phyloP scores from a whole-genome alignment of 2,113 vertebrate genomes.

The Rhinoderma darwinii region DNA sequence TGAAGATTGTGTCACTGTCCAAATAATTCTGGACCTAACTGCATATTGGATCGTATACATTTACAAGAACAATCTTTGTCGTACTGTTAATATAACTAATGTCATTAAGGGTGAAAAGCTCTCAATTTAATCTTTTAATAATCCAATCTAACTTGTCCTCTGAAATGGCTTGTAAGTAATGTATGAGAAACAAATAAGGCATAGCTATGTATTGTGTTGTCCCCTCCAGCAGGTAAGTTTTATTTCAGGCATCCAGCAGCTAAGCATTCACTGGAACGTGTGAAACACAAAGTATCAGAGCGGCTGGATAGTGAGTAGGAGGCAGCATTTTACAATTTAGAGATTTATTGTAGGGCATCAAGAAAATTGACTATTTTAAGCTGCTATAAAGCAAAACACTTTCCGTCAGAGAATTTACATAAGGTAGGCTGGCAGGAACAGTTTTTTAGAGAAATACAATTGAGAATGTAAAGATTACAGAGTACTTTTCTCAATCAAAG shows the following conservation, averaged over 20 bases:
- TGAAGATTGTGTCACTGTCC: no score
- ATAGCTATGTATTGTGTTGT: constrained; percentile 31
- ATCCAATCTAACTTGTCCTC: background rate
- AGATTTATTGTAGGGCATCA: constrained; percentile 49
- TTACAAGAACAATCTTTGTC: background rate
- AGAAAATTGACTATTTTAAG: constrained; percentile 57
- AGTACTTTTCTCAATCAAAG: constrained; percentile 8
- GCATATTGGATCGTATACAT: background rate
- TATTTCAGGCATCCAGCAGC: constrained; percentile 44
- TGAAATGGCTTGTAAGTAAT: constrained; percentile 35
- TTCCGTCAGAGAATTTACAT: constrained; percentile 34
- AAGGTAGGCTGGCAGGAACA: constrained; percentile 16
- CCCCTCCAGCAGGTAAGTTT: constrained; percentile 48
- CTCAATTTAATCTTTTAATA: constrained; percentile 41
- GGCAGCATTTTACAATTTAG: constrained; percentile 46
- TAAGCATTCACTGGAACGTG: constrained; percentile 21
- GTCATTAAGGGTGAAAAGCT: background rate
- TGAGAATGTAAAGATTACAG: constrained; percentile 19
- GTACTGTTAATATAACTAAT: constrained; percentile 4
- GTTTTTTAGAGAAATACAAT: constrained; percentile 30
- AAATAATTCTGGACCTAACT: no score
- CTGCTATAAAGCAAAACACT: constrained; percentile 26
- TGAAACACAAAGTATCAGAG: constrained; percentile 45
- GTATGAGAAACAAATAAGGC: constrained; percentile 10
- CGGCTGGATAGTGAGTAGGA: constrained; percentile 47